Evolutionary conservation across 2,113 vertebrate genomes (phyloP).

Genomic region (Callopanchax toddi): DNA sequence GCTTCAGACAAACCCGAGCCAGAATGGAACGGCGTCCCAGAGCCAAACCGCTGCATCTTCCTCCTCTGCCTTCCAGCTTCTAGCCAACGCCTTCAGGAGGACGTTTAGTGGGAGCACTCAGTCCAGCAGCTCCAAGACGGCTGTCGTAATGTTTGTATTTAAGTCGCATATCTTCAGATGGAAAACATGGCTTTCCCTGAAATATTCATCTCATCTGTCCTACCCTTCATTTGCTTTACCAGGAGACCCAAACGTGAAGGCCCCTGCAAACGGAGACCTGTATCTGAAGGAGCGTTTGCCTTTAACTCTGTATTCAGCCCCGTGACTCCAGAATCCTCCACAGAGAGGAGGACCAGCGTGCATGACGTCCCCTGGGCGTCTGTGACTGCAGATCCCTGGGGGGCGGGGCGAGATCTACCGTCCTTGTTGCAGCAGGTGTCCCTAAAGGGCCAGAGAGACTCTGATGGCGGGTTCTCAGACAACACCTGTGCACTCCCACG

Average conservation of each 20-base stretch:
- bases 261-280: conserved; percentile 50
- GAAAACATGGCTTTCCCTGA: neutral
- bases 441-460: conserved; percentile 39
- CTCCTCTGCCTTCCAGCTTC: conserved; percentile 66
- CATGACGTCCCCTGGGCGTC: neutral
- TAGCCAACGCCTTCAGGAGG: conserved; percentile 72
- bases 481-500: conserved; percentile 45
- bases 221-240: neutral
- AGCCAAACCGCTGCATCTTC: conserved; percentile 47
- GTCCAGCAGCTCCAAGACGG: conserved; percentile 43
- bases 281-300: conserved; percentile 71
- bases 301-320: conserved; percentile 40
- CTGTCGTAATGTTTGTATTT: conserved; percentile 54
- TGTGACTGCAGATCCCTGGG: conserved; percentile 32
- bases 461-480: conserved; percentile 49
- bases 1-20: conserved; percentile 36
- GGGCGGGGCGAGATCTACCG: conserved; percentile 64
- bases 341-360: neutral
- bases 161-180: neutral
- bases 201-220: no score
- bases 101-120: conserved; percentile 55
- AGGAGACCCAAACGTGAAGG: conserved; percentile 50
- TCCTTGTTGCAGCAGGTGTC: conserved; percentile 73
- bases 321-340: neutral
- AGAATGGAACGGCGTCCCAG: conserved; percentile 14